Percentiles rank a stretch among this genome's conserved stretches.
Conservation (phyloP, 2,888 invertebrate genomes). For the Hyalella azteca region DNA sequence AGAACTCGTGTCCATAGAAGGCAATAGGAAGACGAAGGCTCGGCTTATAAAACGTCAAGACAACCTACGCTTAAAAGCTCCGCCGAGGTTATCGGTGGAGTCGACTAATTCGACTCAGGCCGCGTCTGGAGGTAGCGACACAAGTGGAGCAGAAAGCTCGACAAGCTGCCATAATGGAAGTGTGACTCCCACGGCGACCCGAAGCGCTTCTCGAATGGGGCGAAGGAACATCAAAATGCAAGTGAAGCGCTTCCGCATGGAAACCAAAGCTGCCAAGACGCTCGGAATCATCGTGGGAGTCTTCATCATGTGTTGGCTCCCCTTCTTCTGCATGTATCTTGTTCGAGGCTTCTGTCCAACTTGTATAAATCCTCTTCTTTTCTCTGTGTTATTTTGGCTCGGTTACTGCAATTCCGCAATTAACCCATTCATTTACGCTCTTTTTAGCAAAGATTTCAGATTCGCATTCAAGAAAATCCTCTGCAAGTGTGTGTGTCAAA, state of each 20-base stretch:
- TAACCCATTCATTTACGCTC: slow-evolving; percentile 92
- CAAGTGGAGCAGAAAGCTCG: slow-evolving; percentile 35
- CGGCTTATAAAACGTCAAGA: slow-evolving; percentile 1
- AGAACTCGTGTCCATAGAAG: slow-evolving; percentile 42
- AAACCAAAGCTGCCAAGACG: slow-evolving; percentile 96
- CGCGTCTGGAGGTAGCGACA: slow-evolving; percentile 43
- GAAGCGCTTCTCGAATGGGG: slow-evolving; percentile 68
- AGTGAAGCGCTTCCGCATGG: slow-evolving; percentile 90
- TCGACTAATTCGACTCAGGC: slow-evolving; percentile 44
- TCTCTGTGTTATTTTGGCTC: slow-evolving; percentile 93
- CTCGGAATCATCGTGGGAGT: slow-evolving; percentile 96
- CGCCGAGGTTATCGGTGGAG: not conserved
- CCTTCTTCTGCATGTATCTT: slow-evolving; percentile 94
- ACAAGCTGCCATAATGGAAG: slow-evolving; percentile 21
- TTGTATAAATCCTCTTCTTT: slow-evolving; percentile 83
- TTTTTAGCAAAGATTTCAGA: slow-evolving; percentile 93
- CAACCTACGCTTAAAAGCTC: not conserved
- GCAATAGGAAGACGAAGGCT: slow-evolving; percentile 13
- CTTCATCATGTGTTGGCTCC: slow-evolving; percentile 96
- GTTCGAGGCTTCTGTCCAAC: slow-evolving; percentile 85
- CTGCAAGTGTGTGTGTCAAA: slow-evolving; percentile 53
- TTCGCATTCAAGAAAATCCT: slow-evolving; percentile 93
- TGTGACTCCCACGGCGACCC: slow-evolving; percentile 1
- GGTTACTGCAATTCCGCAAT: slow-evolving; percentile 97
- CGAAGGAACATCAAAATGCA: slow-evolving; percentile 85